These are phyloP conservation scores for Fratercula arctica DNA, from an alignment of 2,797 vertebrate species.

Conservation along the genomic window DNA sequence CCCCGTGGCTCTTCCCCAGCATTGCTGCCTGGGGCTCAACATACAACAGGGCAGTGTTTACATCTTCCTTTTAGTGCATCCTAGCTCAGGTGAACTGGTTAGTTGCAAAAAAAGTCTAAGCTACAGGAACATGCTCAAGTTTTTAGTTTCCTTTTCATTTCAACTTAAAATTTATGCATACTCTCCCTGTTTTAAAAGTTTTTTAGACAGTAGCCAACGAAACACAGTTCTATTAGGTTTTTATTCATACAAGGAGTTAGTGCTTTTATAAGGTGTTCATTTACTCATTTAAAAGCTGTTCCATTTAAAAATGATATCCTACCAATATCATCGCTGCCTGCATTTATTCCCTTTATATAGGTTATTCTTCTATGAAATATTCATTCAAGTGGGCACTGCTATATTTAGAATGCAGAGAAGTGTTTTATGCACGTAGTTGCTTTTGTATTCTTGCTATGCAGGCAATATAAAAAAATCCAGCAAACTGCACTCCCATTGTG, in stretches of 20 bases:
- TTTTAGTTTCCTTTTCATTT: background rate
- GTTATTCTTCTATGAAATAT: conserved; percentile 65
- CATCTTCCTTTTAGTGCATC: background rate
- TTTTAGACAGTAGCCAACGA: background rate
- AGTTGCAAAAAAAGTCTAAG: background rate
- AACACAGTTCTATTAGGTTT: background rate
- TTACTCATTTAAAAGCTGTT: conserved; percentile 50
- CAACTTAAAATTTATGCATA: background rate
- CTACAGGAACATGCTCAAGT: background rate
- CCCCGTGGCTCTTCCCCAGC: fast-evolving
- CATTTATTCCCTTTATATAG: conserved; percentile 37
- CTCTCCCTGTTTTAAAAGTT: background rate
- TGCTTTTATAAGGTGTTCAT: conserved; percentile 15
- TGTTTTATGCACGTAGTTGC: conserved; percentile 33
- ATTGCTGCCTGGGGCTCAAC: background rate
- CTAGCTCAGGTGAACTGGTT: background rate
- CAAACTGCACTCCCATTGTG: conserved; percentile 12
- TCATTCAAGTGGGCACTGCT: conserved; percentile 54
- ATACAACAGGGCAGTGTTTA: background rate
- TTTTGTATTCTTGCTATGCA: conserved; percentile 53
- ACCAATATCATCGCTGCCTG: background rate
- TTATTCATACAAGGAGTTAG: background rate
- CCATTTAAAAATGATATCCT: conserved; percentile 32
- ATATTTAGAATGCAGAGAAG: conserved; percentile 64
- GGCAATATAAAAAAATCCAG: conserved; percentile 11